phyloP scores from a whole-genome alignment of 2,888 invertebrate species.

The Itoplectis maculator region DNA sequence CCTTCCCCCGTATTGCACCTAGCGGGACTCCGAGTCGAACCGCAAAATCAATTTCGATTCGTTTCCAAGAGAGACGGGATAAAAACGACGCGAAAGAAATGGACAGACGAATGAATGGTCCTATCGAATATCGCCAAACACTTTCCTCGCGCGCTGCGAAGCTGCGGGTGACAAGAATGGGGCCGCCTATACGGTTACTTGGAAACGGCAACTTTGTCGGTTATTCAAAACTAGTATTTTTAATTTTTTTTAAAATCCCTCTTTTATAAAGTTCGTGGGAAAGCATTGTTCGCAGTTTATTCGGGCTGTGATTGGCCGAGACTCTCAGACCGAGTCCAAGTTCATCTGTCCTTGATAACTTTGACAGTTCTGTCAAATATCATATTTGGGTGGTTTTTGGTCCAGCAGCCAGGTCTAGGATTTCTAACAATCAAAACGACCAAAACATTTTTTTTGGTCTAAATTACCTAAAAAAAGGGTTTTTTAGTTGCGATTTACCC shows the following conservation, averaged over 20 bases:
- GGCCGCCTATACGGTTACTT: neutral
- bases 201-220: neutral
- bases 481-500: no score
- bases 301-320: no score
- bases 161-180: neutral
- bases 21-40: slow-evolving; percentile 14
- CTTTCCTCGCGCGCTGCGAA: neutral
- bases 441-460: no score
- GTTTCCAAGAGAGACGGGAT: slow-evolving; percentile 27
- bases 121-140: slow-evolving; percentile 2
- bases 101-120: slow-evolving; percentile 8
- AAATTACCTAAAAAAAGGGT: no score
- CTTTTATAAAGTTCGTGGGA: no score
- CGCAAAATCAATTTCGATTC: slow-evolving; percentile 48
- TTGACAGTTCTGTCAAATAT: no score
- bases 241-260: neutral
- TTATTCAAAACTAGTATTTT: neutral
- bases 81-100: slow-evolving; percentile 21
- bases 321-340: no score
- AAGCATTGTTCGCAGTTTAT: no score
- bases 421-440: no score
- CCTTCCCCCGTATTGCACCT: neutral
- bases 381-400: no score
- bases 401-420: no score
- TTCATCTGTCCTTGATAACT: no score